Conservation (phyloP, 2,113 vertebrate species). For the Limanda limanda region DNA sequence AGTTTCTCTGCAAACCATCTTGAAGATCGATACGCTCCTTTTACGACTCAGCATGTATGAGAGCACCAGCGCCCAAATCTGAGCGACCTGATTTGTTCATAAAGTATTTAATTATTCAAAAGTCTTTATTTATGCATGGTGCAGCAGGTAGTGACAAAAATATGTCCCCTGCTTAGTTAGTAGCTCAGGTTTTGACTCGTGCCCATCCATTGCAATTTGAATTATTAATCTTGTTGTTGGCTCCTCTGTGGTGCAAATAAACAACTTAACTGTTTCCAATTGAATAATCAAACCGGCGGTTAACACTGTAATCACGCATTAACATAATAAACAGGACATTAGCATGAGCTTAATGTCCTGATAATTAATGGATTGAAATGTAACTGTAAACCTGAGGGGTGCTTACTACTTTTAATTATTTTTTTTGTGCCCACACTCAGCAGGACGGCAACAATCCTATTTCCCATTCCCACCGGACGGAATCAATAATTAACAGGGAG, state of each 20-base stretch:
- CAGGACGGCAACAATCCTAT: constrained; percentile 22
- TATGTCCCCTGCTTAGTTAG: constrained; percentile 24
- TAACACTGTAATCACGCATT: constrained; percentile 1
- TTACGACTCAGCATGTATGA: not conserved
- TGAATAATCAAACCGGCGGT: constrained; percentile 16
- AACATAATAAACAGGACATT: constrained; percentile 16
- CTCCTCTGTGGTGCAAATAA: constrained; percentile 5
- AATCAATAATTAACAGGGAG: constrained; percentile 63
- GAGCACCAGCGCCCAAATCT: not conserved
- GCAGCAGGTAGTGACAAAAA: constrained; percentile 24
- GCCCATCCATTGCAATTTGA: constrained; percentile 24
- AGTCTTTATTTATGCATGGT: constrained; percentile 57
- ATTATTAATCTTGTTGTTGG: constrained; percentile 15
- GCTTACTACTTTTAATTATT: no score
- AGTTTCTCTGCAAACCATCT: not conserved
- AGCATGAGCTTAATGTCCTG: not conserved
- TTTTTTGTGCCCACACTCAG: constrained; percentile 46
- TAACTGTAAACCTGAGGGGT: not conserved
- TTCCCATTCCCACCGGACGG: constrained; percentile 47
- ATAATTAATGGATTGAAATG: constrained; percentile 36
- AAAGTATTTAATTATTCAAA: constrained; percentile 49
- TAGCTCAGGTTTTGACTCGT: constrained; percentile 31
- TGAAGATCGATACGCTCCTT: not conserved
- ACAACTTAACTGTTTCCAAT: constrained; percentile 22
- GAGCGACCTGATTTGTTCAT: constrained; percentile 23